Evolutionary conservation across 2,888 invertebrate genomes (phyloP), one percentile per base, ranked within the genome.

Genomic region (Tryphoninae sp.): DNA sequence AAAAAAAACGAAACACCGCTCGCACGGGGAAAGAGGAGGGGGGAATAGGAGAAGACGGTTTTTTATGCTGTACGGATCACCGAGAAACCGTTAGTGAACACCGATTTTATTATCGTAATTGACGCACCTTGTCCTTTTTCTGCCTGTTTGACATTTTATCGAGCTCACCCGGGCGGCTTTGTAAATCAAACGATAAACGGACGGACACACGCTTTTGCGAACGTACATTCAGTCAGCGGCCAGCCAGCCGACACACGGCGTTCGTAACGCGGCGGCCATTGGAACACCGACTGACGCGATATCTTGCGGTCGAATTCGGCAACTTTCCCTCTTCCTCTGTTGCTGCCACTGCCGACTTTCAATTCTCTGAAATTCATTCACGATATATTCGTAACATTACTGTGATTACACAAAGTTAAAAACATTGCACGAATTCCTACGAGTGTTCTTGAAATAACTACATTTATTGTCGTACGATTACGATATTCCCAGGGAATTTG

Each of bases 41-140:
- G 64, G 55, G 19, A 42, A 72, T 53, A 33, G 55, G 55, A 72
- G 33, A 53, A 67, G 53, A 16, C 58, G 55, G n/a, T 74, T 55
- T 40, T 69, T 80, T 62, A 40, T 61, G 23, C 58, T 79, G 53
- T 61, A 82, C 74, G 64, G 53, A 77, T 45, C 79, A 79, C 76
- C 73, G 79, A 68, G 68, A 62, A 77, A 76, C 77, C 67, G 78
- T 78, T 59, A 59, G 64, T 51, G 73, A 83, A 75, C 75, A 74
- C 65, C 53, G 75, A 58, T 78, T 62, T 53, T 73, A 78, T 77
- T 84, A 84, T 68, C 83, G 83, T 81, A 72, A 81, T 80, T 74
- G 82, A 89, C 88, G 86, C 88, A 91, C 90, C 90, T 91, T 91
- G 84, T 91, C 90, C 86, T 91, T 91, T 86, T 89, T 91, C 67